Conservation (phyloP, 2,113 vertebrate genomes). For the Pseudopipra pipra region DNA sequence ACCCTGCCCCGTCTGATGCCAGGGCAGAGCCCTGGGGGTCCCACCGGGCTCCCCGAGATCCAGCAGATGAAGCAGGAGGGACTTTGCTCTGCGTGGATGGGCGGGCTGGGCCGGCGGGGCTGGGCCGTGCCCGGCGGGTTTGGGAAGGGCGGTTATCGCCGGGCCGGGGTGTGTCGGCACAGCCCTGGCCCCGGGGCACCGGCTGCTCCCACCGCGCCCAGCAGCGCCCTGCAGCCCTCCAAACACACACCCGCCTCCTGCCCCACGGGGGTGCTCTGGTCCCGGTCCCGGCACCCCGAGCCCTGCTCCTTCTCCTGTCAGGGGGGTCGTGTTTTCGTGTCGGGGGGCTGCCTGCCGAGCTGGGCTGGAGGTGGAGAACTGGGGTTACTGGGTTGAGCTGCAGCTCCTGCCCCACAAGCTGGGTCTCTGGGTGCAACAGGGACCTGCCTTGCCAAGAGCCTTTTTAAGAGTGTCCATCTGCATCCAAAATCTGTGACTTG, state of each 20-base stretch:
- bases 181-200: neutral
- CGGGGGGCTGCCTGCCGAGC: neutral
- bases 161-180: neutral
- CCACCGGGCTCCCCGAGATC: rapidly evolving
- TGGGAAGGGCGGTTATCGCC: neutral
- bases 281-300: rapidly evolving
- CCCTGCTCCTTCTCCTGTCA: neutral
- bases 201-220: neutral
- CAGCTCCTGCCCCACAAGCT: neutral
- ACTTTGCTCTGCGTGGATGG: neutral
- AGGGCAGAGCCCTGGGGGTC: neutral
- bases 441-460: neutral
- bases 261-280: rapidly evolving
- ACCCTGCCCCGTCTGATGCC: neutral
- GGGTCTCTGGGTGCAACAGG: neutral
- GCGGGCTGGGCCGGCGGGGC: rapidly evolving
- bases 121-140: neutral
- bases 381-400: neutral
- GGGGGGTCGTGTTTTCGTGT: neutral
- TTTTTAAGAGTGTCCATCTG: neutral
- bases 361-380: neutral
- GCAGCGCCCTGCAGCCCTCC: neutral
- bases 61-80: rapidly evolving
- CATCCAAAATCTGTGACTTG: neutral
- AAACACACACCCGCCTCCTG: rapidly evolving